Percentiles rank a stretch among this genome's conserved stretches.
These are phyloP conservation scores for Sinopyrophorus schimmeli DNA, from an alignment of 2,888 invertebrate species.

Conservation along the genomic window DNA sequence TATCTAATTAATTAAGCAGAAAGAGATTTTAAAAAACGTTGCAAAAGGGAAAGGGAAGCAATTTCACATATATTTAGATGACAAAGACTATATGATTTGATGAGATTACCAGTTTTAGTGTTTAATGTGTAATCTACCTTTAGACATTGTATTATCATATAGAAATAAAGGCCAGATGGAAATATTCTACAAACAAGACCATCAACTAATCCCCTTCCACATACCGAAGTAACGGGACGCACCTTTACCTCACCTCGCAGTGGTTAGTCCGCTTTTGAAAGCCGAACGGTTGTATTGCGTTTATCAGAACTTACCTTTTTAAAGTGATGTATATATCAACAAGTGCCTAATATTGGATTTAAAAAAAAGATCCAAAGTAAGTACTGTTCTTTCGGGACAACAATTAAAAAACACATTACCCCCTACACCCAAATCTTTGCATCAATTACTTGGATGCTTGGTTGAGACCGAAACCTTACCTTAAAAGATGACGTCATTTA, in stretches of 20 bases:
- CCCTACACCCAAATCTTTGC: neutral
- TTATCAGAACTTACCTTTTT: conserved; percentile 31
- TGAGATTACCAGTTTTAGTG: no score
- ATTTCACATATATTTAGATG: no score
- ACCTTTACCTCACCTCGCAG: conserved; percentile 51
- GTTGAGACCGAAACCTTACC: conserved; percentile 38
- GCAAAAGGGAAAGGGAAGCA: no score
- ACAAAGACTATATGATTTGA: no score
- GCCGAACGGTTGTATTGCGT: conserved; percentile 28
- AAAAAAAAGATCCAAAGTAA: conserved; percentile 4
- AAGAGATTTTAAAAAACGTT: no score
- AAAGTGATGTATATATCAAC: conserved; percentile 34
- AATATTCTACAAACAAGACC: conserved; percentile 20
- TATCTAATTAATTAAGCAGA: no score
- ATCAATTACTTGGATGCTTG: conserved; percentile 38
- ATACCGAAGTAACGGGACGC: conserved; percentile 54
- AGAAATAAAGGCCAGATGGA: conserved; percentile 1
- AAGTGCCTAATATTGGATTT: conserved; percentile 27
- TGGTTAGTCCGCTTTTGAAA: conserved; percentile 27
- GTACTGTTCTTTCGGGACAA: neutral
- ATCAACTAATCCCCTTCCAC: conserved; percentile 39
- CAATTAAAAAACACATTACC: no score
- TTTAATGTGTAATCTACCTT: conserved; percentile 8
- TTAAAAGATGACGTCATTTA: conserved; percentile 27
- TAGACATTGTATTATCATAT: neutral